These are phyloP conservation scores for Thelaira solivaga DNA, from an alignment of 2,888 invertebrate species.

Conservation along the genomic window DNA sequence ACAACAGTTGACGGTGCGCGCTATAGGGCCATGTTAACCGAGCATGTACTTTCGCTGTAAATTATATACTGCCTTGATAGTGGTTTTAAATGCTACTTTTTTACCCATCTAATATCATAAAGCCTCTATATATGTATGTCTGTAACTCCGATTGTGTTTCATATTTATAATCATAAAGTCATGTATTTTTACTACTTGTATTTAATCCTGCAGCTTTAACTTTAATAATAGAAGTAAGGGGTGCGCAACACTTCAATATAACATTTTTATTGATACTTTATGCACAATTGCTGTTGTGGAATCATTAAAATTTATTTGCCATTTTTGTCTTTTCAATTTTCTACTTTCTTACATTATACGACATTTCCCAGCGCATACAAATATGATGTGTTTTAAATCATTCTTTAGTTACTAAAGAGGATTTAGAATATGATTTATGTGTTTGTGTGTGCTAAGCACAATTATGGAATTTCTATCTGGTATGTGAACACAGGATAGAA, in stretches of 20 bases:
- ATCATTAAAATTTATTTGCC: constrained; percentile 32
- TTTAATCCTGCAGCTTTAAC: not conserved
- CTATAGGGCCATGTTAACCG: too few relatives aligned
- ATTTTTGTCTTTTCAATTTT: not conserved
- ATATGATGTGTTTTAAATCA: not conserved
- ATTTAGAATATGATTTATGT: not conserved
- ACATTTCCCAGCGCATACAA: not conserved
- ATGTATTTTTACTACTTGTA: too few relatives aligned
- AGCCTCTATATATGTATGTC: too few relatives aligned
- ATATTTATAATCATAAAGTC: not conserved
- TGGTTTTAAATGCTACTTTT: not conserved
- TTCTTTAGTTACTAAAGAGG: not conserved
- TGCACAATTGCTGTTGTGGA: constrained; percentile 1
- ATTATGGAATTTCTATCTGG: not conserved
- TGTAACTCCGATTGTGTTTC: not conserved
- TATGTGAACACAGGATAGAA: not conserved
- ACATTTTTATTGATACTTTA: constrained; percentile 22
- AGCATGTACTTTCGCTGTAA: too few relatives aligned
- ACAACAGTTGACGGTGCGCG: too few relatives aligned
- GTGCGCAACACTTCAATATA: not conserved
- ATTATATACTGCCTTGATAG: too few relatives aligned
- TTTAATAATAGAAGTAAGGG: too few relatives aligned
- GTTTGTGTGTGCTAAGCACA: not conserved
- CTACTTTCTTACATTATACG: not conserved
- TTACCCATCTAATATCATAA: not conserved